Evolutionary conservation across 2,113 vertebrate genomes (phyloP).

Genomic region (Perca fluviatilis): DNA sequence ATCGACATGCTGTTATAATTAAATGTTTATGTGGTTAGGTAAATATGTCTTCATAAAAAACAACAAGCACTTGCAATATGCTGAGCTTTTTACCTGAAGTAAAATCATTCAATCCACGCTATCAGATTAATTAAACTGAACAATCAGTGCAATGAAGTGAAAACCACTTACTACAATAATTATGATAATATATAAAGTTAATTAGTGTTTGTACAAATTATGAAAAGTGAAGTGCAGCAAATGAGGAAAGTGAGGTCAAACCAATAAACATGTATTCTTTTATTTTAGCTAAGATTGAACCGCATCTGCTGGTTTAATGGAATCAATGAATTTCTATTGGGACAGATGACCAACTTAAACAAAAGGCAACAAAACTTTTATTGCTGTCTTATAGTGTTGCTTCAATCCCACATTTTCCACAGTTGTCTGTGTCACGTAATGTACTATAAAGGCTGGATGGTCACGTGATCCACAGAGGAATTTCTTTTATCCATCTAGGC

Average conservation of each 20-base stretch:
- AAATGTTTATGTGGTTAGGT: neutral
- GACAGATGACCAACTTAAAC: slow-evolving; percentile 8
- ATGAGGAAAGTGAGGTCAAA: neutral
- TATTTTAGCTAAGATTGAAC: neutral
- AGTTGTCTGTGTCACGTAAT: neutral
- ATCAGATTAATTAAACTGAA: too few relatives aligned
- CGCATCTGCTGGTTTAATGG: neutral
- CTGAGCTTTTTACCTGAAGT: too few relatives aligned
- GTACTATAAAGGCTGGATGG: neutral
- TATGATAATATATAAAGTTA: neutral
- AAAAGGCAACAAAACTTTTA: neutral
- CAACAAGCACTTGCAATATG: neutral
- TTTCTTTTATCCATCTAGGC: too few relatives aligned
- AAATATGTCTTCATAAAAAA: neutral
- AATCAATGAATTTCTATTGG: neutral
- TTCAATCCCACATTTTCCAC: neutral
- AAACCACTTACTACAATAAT: slow-evolving; percentile 3
- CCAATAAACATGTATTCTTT: neutral
- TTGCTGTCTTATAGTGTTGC: neutral
- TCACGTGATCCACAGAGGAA: neutral
- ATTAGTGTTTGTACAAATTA: neutral
- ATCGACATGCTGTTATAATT: neutral
- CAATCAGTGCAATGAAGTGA: neutral
- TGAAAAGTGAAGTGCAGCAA: neutral
- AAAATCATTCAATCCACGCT: neutral